Evolutionary conservation across 2,113 vertebrate species (phyloP), one percentile per base, ranked within the genome.

Genomic region (Ictidomys tridecemlineatus): DNA sequence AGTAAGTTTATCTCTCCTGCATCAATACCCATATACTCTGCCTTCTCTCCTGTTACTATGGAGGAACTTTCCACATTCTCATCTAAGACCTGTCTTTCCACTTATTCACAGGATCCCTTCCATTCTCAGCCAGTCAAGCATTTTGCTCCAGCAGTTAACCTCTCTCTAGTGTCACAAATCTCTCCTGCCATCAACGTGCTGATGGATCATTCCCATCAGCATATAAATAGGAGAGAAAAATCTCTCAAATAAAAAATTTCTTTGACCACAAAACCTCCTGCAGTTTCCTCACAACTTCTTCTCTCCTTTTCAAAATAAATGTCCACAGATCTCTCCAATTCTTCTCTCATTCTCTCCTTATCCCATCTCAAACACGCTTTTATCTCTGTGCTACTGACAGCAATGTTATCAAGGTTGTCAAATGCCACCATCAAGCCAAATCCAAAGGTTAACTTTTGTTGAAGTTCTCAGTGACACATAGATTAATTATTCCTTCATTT

Each of bases 251-350:
- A 63, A 88, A 14, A 85, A 76, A 42, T 13, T 37, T 26, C 34
- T 95, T 93, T 94, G 51, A 65, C 74, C 39, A 97, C 22, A 96
- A 86, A 72, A 4, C 34, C 42, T 76, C 72, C n/a, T 67, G 7
- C 4, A 78, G 39, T 82, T 84, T 82, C 22, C 30, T 74, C 83
- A 77, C 37, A 89, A 94, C 48, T 94, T 82, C 39, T 95, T 92
- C 93, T 67, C 37, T 94, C 77, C 17, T 58, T 95, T 88, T 77
- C 70, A 89, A 51, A 94, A 80, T 87, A 83, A 42, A 39, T 85
- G 26, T 87, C 30, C 63, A 58, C 20, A 88, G 14, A 84, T 34
- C 28, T 82, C 45, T 84, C 17, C 53, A 77, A 39, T 69, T 83
- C 61, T 17, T 26, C n/a, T 92, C 34, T 91, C 78, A 45, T 73